A percentile compares a stretch with the other conserved stretches of the same genome.
These are phyloP conservation scores for Pteronotus mesoamericanus DNA, from an alignment of 2,797 vertebrate species.

Conservation along the genomic window DNA sequence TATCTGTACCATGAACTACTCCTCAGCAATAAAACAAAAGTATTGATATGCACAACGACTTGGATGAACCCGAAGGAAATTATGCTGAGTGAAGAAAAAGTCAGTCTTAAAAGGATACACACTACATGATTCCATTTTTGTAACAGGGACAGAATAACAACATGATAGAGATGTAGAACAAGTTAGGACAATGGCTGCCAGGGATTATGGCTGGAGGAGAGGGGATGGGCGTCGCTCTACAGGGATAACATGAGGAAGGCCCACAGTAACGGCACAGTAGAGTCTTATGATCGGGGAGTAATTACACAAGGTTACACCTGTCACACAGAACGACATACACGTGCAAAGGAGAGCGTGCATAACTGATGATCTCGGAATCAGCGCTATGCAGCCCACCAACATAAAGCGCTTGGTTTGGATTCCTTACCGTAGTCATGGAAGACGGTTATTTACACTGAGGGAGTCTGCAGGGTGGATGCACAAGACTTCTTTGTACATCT, in stretches of 20 bases:
- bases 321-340: neutral
- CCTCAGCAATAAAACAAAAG: neutral
- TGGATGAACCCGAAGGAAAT: neutral
- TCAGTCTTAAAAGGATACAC: neutral
- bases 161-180: neutral
- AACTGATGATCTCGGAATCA: neutral
- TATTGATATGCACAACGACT: neutral
- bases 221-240: neutral
- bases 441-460: neutral
- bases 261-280: neutral
- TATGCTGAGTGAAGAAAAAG: neutral
- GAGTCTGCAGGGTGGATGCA: too few species aligned
- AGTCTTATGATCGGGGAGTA: neutral
- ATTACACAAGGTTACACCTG: neutral
- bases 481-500: neutral
- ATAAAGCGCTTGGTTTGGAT: neutral
- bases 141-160: neutral
- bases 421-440: neutral
- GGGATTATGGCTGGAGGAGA: neutral
- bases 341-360: neutral
- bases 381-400: neutral
- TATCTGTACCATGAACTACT: neutral
- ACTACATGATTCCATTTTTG: neutral
- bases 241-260: neutral
- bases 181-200: neutral